Conservation (phyloP, 2,797 vertebrate species). For the Brachyrhaphis roseni region DNA sequence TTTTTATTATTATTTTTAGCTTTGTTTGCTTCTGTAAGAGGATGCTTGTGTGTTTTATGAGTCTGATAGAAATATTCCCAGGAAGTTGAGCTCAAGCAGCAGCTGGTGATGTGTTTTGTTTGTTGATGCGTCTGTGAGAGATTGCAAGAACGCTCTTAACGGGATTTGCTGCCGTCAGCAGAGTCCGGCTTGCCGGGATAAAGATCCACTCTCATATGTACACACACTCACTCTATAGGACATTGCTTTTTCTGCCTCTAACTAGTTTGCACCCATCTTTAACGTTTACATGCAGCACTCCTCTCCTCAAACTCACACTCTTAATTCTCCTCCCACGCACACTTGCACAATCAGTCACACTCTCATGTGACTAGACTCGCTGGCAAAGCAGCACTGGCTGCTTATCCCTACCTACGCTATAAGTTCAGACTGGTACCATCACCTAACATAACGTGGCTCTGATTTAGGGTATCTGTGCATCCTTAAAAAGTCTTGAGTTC, state of each 20-base stretch:
- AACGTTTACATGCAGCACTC: background rate
- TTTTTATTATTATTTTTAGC: background rate
- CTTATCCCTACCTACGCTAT: conserved; percentile 11
- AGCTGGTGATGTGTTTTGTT: conserved; percentile 6
- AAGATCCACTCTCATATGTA: conserved; percentile 20
- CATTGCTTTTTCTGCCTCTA: background rate
- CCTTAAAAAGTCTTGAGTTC: no score
- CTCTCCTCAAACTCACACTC: background rate
- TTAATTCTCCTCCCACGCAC: conserved; percentile 1
- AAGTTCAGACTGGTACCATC: conserved; percentile 8
- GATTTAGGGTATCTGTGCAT: background rate
- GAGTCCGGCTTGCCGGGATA: conserved; percentile 52
- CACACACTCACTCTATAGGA: background rate
- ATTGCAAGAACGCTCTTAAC: conserved; percentile 59
- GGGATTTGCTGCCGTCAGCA: conserved; percentile 70
- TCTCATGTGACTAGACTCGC: background rate
- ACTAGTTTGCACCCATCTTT: conserved; percentile 2
- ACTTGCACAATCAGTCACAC: background rate
- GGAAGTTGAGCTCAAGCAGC: conserved; percentile 3
- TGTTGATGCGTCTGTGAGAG: conserved; percentile 27
- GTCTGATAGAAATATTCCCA: conserved; percentile 1
- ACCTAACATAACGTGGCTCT: background rate
- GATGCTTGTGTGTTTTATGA: background rate
- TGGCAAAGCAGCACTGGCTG: conserved; percentile 6
- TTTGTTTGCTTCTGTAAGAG: background rate